Evolutionary conservation across 2,888 invertebrate species (phyloP).

Genomic region (Leptopilina myrica): DNA sequence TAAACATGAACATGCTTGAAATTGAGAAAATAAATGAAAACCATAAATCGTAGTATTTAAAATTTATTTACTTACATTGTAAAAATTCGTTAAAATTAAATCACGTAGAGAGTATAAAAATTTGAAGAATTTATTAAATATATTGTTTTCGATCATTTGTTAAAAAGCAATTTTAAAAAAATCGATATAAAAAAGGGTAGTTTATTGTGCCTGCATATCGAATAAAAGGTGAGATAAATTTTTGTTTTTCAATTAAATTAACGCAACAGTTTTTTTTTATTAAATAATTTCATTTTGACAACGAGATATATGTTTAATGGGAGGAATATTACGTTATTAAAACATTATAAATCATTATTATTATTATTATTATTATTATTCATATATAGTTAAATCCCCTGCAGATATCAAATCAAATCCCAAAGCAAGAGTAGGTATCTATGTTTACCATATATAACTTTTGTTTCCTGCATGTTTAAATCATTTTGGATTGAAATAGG

Average conservation of each 20-base stretch:
- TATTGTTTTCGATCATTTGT: too few species aligned
- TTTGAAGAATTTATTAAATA: too few species aligned
- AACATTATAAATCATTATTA: neutral
- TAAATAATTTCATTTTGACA: neutral
- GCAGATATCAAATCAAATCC: neutral
- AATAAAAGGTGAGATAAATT: neutral
- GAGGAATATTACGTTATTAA: neutral
- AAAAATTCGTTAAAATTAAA: too few species aligned
- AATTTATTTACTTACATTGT: too few species aligned
- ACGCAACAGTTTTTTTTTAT: neutral
- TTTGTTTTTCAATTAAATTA: neutral
- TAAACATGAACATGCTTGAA: too few species aligned
- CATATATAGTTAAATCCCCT: neutral
- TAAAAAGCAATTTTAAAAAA: too few species aligned
- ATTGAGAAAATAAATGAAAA: too few species aligned
- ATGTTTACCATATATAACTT: slow-evolving; percentile 6
- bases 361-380: slow-evolving; percentile 11
- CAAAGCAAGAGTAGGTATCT: neutral
- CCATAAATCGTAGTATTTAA: too few species aligned
- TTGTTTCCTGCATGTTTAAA: slow-evolving; percentile 15
- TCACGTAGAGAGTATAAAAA: too few species aligned
- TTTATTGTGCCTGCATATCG: too few species aligned
- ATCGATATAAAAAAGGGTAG: too few species aligned
- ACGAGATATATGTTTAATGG: neutral
- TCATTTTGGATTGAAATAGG: slow-evolving; percentile 9